Conservation (phyloP, 2,888 invertebrate genomes). For the Mechanitis messenoides region DNA sequence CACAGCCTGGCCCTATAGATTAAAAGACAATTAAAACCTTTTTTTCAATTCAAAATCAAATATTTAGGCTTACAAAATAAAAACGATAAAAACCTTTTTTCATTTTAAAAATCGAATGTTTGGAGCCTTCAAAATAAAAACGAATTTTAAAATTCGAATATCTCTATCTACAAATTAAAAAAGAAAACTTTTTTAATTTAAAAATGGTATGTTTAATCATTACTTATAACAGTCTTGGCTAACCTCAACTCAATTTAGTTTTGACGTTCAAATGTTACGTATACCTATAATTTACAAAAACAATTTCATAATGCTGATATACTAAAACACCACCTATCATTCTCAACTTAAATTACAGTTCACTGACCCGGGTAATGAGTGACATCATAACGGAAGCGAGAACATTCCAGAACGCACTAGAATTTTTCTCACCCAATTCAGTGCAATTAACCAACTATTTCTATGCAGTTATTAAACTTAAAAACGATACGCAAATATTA, state of each 20-base stretch:
- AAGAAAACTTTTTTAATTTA: too few relatives aligned
- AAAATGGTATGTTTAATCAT: too few relatives aligned
- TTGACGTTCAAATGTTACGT: too few relatives aligned
- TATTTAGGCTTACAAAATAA: too few relatives aligned
- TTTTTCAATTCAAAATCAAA: not conserved
- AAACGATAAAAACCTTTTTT: not conserved
- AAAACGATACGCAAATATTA: slow-evolving; percentile 34
- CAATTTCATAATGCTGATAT: not conserved
- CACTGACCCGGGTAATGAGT: slow-evolving; percentile 43
- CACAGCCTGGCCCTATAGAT: slow-evolving; percentile 86
- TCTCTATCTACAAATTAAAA: too few relatives aligned
- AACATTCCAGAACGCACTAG: slow-evolving; percentile 46
- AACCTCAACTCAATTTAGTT: not conserved
- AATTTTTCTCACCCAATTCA: slow-evolving; percentile 56
- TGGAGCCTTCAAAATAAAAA: too few relatives aligned
- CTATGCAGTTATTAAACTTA: slow-evolving; percentile 29
- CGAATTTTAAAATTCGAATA: too few relatives aligned
- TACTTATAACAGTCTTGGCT: too few relatives aligned
- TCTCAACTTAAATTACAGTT: slow-evolving; percentile 35
- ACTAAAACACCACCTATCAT: slow-evolving; percentile 3
- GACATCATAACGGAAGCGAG: slow-evolving; percentile 46
- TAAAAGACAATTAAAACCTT: slow-evolving; percentile 7
- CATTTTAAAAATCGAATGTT: too few relatives aligned
- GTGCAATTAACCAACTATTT: slow-evolving; percentile 58
- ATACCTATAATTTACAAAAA: slow-evolving; percentile 2